Evolutionary conservation across 2,888 invertebrate species (phyloP), one percentile per base, ranked within the genome.

Genomic region (Steinernema hermaphroditum): DNA sequence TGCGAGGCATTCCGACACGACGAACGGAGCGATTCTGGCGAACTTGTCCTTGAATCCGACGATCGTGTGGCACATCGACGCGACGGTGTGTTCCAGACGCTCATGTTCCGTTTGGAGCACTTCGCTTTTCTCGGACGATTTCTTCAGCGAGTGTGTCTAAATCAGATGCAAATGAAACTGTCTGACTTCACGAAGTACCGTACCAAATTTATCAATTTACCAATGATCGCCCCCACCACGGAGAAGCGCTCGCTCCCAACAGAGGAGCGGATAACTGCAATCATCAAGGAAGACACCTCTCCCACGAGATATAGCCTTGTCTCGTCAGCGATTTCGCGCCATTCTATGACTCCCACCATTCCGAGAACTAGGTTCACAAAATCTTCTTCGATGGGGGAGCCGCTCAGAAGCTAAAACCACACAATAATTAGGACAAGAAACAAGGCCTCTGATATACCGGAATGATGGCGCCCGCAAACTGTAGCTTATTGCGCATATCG

Each of bases 1-100:
- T 24, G 75, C 54, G 14, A 75, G 50, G 19, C 70, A 75, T 34
- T 57, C 44, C 8, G 75, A 71, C 22, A 75, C 46, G 37, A 68
- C 50, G 41, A 76, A 75, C 9, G 75, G 75, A 9, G 54, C 54
- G 2, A 54, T 54, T 8, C 54, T 14, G 27, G 54, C 54, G 54
- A 54, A 54, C 27, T 54, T 54, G 27, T 54, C 54, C 27, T 54
- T 54, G 54, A 12, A 27, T 8, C 54, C 54, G 54, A 54, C 54
- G 27, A 54, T 54, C 27, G 54, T 24, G 16, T 54, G 54, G 27
- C 54, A 54, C 54, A 54, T 54, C 6, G 54, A 54, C 2, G 54
- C 54, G 6, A 54, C 54, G 27, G 54, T 54, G 27, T 54, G 54
- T 27, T 54, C 54, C 22, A 54, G 27, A 16, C 54, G 54, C 6